Evolutionary conservation across 2,797 vertebrate species (phyloP), one percentile per base, ranked within the genome.

Genomic region (Dipus sagitta): DNA sequence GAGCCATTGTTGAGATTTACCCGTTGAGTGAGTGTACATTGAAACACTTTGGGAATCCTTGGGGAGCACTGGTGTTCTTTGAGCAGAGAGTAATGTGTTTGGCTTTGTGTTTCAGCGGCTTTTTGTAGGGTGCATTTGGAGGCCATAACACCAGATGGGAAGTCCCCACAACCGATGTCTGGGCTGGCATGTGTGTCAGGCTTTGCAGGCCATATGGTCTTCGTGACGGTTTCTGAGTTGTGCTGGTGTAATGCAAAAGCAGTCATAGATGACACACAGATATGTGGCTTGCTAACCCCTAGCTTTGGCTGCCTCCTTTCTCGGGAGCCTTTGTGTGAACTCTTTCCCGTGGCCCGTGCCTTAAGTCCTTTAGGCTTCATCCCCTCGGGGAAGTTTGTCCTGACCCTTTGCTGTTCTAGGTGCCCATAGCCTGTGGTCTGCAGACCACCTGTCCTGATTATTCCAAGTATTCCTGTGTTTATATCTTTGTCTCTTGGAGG

Each of bases 261-360:
- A 58, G 72, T 64, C 11, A 0, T 23, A 30, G 13, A 0, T 64
- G 1, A 70, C 2, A 24, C 0, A 0, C 11, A 65, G 58, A 47
- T 20, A 28, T 23, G 0, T 17, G 0, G 12, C 71, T 30, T 72
- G 68, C 58, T 3, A 1, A 3, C 23, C 30, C 3, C 60, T 7
- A 11, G 30, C 54, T 79, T 83, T 3, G 6, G 13, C 26, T n/a
- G 11, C 24, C 12, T 47, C 34, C 30, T 26, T 12, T 54, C 81
- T 4, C 8, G 68, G 14, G 74, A 86, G 30, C 26, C 18, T 65
- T 79, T 76, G 62, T 72, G 26, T 38, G 26, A 60, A 92, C 14
- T 68, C 9, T 28, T 12, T 88, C 15, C 78, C 9, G 0, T 17
- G 23, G 26, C 58, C 7, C 13, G 2, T 58, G 6, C 64, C 11